These are phyloP conservation scores for Sebastes miniatus DNA, from an alignment of 2,797 vertebrate genomes.

Conservation along the genomic window DNA sequence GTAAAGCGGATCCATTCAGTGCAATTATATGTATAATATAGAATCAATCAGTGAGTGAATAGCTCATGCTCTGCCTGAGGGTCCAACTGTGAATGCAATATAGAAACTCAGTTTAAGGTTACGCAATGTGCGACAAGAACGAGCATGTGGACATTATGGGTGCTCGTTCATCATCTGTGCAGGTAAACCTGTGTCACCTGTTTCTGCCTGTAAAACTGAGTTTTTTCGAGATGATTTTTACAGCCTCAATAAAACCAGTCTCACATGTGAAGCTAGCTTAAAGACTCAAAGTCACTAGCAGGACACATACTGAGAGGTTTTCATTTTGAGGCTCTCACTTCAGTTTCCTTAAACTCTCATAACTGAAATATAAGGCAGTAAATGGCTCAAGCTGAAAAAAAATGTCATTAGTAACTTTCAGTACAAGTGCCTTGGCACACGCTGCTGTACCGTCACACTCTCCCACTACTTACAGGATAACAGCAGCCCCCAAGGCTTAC, in stretches of 20 bases:
- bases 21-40: background rate
- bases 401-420: background rate
- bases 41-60: background rate
- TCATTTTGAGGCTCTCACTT: background rate
- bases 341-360: background rate
- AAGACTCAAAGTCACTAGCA: background rate
- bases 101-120: background rate
- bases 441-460: constrained; percentile 7
- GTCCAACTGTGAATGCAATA: background rate
- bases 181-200: background rate
- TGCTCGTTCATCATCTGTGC: background rate
- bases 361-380: background rate
- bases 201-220: background rate
- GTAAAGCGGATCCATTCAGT: constrained; percentile 13
- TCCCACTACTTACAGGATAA: background rate
- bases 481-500: background rate
- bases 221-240: background rate
- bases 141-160: background rate
- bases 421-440: constrained; percentile 2
- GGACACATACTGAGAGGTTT: background rate
- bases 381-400: constrained; percentile 16
- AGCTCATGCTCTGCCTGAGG: background rate
- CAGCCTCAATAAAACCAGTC: background rate
- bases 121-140: background rate
- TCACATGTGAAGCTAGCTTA: background rate